phyloP scores from a whole-genome alignment of 2,797 vertebrate genomes.

The Petrocephalus schoutedeni region DNA sequence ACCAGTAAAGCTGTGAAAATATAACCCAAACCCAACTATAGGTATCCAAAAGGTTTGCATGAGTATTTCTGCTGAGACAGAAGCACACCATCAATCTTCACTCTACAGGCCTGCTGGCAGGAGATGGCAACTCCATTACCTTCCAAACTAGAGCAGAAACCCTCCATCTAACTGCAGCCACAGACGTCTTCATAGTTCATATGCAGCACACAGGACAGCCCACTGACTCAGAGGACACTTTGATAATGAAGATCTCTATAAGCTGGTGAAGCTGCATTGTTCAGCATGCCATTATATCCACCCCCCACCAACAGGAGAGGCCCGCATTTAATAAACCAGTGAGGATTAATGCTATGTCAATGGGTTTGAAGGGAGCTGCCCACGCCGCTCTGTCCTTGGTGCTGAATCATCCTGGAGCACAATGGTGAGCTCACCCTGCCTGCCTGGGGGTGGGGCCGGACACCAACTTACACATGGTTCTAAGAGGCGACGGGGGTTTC shows the following conservation, averaged over 20 bases:
- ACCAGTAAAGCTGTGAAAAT: neutral
- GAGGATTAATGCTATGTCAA: neutral
- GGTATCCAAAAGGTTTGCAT: neutral
- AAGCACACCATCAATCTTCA: neutral
- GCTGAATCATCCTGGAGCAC: slow-evolving; percentile 39
- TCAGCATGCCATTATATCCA: neutral
- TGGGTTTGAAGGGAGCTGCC: neutral
- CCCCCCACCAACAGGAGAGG: neutral
- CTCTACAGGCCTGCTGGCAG: neutral
- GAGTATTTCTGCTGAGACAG: neutral
- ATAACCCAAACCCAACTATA: neutral
- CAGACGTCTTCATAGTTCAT: neutral
- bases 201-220: neutral
- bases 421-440: neutral
- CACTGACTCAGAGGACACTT: neutral
- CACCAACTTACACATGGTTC: neutral
- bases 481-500: neutral
- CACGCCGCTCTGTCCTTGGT: slow-evolving; percentile 45
- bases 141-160: neutral
- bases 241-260: slow-evolving; percentile 7
- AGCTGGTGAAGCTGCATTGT: neutral
- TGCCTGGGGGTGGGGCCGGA: neutral
- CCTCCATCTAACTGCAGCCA: neutral
- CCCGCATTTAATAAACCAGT: neutral
- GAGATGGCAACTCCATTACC: neutral